phyloP scores from a whole-genome alignment of 2,797 vertebrate genomes.

The Chromobotia macracanthus region DNA sequence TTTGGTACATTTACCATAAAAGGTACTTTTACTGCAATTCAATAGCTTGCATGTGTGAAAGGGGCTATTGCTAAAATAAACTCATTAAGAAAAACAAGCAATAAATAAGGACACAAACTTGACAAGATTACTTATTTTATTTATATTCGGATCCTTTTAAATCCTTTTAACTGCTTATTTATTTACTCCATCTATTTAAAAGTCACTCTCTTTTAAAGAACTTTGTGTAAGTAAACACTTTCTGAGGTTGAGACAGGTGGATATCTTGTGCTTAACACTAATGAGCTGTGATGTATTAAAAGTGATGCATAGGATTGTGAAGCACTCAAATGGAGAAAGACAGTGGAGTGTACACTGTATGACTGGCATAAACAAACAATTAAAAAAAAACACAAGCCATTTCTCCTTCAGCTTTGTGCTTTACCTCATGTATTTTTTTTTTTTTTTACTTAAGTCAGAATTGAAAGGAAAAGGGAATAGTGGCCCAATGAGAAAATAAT shows the following conservation, averaged over 20 bases:
- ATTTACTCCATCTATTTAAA: constrained; percentile 19
- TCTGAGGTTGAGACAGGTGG: constrained; percentile 9
- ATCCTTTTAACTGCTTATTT: neutral
- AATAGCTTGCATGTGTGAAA: too few relatives aligned
- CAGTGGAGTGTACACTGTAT: neutral
- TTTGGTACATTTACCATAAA: too few relatives aligned
- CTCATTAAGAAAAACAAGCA: too few relatives aligned
- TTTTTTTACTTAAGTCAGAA: neutral
- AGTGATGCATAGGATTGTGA: constrained; percentile 23
- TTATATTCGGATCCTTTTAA: neutral
- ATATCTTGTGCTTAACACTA: constrained; percentile 38
- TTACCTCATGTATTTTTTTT: neutral
- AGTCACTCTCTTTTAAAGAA: constrained; percentile 20
- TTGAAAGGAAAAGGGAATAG: neutral
- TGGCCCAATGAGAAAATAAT: too few relatives aligned
- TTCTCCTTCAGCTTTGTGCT: neutral
- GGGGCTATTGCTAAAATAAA: too few relatives aligned
- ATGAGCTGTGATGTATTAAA: constrained; percentile 46
- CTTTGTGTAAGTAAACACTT: constrained; percentile 3
- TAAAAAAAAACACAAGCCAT: neutral
- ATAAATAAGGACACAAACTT: neutral
- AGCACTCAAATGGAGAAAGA: constrained; percentile 1
- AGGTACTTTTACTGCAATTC: too few relatives aligned
- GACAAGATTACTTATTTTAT: neutral
- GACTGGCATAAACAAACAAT: constrained; percentile 25